phyloP scores from a whole-genome alignment of 2,113 vertebrate genomes.

The Shinisaurus crocodilurus region DNA sequence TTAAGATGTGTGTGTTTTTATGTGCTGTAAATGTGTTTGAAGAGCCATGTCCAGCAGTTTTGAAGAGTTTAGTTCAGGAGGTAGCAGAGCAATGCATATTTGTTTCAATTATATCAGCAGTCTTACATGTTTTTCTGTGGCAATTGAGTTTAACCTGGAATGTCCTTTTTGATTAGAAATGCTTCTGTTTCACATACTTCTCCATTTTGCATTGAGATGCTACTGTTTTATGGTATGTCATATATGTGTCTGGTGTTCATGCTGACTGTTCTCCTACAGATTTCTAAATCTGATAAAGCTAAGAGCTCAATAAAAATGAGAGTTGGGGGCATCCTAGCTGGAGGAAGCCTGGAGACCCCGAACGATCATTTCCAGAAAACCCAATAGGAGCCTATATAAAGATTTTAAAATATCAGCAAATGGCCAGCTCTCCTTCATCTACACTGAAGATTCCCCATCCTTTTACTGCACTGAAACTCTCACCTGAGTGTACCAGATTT shows the following conservation, averaged over 20 bases:
- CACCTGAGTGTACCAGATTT: not conserved
- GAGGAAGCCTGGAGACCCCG: not conserved
- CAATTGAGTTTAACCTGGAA: not conserved
- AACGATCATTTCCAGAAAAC: not conserved
- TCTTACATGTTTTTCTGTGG: not conserved
- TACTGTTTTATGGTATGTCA: slow-evolving; percentile 30
- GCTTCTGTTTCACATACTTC: not conserved
- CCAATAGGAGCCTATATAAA: not conserved
- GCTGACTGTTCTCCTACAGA: not conserved
- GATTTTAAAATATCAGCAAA: not conserved
- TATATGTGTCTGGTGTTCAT: not conserved
- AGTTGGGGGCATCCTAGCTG: not conserved
- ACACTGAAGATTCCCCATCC: not conserved
- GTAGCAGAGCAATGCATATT: not conserved
- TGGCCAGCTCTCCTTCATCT: not conserved
- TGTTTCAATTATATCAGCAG: not conserved
- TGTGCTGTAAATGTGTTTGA: not conserved
- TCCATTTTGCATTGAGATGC: slow-evolving; percentile 22
- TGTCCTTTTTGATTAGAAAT: slow-evolving; percentile 23
- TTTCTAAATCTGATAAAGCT: not conserved
- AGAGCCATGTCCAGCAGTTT: not conserved
- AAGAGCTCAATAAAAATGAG: not conserved
- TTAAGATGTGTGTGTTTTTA: not conserved
- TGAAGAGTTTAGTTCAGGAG: not conserved
- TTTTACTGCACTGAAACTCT: not conserved